Conservation (phyloP, 2,888 invertebrate species). For the Sisyra terminalis region DNA sequence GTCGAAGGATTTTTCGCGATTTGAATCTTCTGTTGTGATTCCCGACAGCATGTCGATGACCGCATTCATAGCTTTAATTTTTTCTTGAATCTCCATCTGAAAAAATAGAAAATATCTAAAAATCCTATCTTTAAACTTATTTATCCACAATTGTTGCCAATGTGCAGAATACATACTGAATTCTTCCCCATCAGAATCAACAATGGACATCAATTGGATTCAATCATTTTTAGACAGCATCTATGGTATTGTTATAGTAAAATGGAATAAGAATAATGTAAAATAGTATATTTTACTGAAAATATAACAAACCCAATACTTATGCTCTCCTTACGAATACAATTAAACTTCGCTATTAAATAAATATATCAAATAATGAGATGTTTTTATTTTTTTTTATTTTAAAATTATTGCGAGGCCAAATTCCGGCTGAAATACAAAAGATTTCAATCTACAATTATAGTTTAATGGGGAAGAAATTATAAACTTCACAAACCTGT, state of each 20-base stretch:
- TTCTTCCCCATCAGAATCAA: background rate
- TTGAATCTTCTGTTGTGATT: conserved; percentile 57
- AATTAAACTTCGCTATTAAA: too few relatives aligned
- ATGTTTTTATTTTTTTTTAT: too few relatives aligned
- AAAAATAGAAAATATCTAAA: conserved; percentile 16
- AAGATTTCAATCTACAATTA: background rate
- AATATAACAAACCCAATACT: too few relatives aligned
- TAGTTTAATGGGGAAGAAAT: background rate
- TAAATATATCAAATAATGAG: too few relatives aligned
- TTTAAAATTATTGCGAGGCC: too few relatives aligned
- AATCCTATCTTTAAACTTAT: background rate
- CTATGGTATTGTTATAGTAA: too few relatives aligned
- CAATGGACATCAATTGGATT: too few relatives aligned
- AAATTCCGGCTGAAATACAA: conserved; percentile 1
- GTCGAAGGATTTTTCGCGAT: conserved; percentile 6
- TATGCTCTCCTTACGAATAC: too few relatives aligned
- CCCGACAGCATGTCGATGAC: conserved; percentile 78
- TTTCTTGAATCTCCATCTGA: conserved; percentile 61
- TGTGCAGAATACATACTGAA: conserved; percentile 7
- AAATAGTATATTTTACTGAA: too few relatives aligned
- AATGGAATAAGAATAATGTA: too few relatives aligned
- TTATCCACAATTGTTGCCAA: conserved; percentile 2
- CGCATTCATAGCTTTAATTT: conserved; percentile 68
- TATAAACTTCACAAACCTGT: conserved; percentile 39
- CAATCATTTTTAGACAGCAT: too few relatives aligned